Evolutionary conservation across 2,113 vertebrate species (phyloP), one percentile per base, ranked within the genome.

Genomic region (Gila orcuttii): DNA sequence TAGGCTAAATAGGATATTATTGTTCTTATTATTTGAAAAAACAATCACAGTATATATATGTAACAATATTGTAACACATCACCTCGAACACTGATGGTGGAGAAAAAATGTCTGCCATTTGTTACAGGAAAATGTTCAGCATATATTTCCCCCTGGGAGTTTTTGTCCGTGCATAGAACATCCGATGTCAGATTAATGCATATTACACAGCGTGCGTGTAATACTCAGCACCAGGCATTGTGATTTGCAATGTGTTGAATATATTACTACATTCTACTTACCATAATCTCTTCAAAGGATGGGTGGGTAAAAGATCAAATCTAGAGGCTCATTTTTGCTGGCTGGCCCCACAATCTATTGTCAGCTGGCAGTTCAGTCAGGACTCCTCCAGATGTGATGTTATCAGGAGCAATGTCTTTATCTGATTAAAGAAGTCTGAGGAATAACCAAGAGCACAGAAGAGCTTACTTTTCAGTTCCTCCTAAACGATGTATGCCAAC

Each of bases 391-490:
- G 83, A 55, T 68, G 62, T 68, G 36, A 82, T 86, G 88, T 78
- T 88, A 89, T 90, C 75, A 85, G 23, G 33, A 60, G 45, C 52
- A 87, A 83, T 60, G 52, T 36, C 91, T 90, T 87, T 71, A 89
- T 86, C 78, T 92, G 84, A 93, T 91, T 91, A 91, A 89, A 88
- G 89, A 91, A 88, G 91, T 92, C 89, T 73, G 84, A 92, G 81
- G 86, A 89, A 92, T 89, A 92, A 87, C 76, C 80, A 77, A 19
- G 84, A 86, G 69, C 86, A 82, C 85, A 83, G 87, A 88, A 31
- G 75, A 88, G 79, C 85, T 75, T 69, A 57, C 86, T 75, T 84
- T 90, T 73, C 87, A 39, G 91, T 91, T 85, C 42, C 62, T 71
- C 59, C 69, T 50, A 59, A 57, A 85, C 71, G 23, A 77, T 59